Conservation (phyloP, 92 coral and sea anemone species). For the Desmophyllum pertusum region DNA sequence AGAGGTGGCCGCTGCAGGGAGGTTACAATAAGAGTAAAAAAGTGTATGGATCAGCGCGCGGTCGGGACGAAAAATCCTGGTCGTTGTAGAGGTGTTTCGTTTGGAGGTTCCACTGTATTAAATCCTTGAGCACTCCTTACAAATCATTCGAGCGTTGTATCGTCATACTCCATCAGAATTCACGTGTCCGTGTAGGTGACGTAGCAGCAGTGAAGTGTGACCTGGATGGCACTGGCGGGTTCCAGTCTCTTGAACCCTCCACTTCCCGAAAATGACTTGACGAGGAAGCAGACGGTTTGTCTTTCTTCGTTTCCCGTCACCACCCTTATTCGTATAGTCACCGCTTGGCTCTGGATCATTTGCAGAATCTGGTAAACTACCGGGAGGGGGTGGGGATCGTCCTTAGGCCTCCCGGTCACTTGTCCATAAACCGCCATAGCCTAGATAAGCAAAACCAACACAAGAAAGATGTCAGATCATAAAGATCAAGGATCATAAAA, state of each 20-base stretch:
- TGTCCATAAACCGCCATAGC: slow-evolving; percentile 98
- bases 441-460: slow-evolving; percentile 34
- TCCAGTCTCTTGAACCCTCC: slow-evolving; percentile 37
- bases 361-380: slow-evolving; percentile 42
- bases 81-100: too few species aligned
- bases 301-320: slow-evolving; percentile 14
- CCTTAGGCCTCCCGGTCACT: slow-evolving; percentile 49
- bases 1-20: too few species aligned
- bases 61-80: too few species aligned
- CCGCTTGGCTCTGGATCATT: slow-evolving; percentile 35
- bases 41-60: too few species aligned
- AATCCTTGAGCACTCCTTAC: neutral
- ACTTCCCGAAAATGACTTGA: slow-evolving; percentile 32
- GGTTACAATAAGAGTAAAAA: too few species aligned
- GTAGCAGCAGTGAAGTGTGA: slow-evolving; percentile 90
- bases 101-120: too few species aligned
- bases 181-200: slow-evolving; percentile 90
- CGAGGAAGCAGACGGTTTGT: neutral
- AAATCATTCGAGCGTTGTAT: neutral
- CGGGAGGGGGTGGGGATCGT: slow-evolving; percentile 35
- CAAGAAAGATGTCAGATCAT: neutral
- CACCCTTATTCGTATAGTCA: slow-evolving; percentile 3
- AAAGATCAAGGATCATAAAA: neutral
- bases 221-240: slow-evolving; percentile 33
- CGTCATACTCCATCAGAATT: slow-evolving; percentile 34